phyloP scores from a whole-genome alignment of 2,797 vertebrate genomes.

The Spheniscus humboldti region DNA sequence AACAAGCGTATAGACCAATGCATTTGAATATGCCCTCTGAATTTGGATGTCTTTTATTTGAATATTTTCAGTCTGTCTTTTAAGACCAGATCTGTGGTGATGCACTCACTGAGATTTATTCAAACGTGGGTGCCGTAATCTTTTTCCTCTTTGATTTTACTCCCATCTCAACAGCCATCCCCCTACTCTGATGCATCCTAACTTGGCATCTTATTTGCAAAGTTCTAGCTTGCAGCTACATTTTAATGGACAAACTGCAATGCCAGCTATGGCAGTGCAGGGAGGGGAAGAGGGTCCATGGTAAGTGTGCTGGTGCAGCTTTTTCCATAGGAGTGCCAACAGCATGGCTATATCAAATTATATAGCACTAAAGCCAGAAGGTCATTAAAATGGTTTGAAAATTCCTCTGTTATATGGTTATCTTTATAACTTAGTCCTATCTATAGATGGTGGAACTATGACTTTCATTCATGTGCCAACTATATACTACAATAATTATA shows the following conservation, averaged over 20 bases:
- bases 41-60: background rate
- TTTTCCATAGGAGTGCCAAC: background rate
- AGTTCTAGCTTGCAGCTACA: background rate
- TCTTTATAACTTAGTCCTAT: constrained; percentile 12
- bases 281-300: background rate
- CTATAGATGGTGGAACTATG: background rate
- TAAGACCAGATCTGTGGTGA: background rate
- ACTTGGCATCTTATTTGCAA: background rate
- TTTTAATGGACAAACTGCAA: background rate
- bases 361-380: background rate
- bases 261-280: background rate
- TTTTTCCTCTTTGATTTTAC: background rate
- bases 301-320: background rate
- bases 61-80: background rate
- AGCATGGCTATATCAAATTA: background rate
- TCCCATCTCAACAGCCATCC: background rate
- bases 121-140: fast-evolving
- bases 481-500: background rate
- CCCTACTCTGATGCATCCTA: background rate
- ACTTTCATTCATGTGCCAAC: constrained; percentile 25
- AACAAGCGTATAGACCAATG: background rate
- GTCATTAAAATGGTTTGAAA: constrained; percentile 8
- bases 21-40: background rate
- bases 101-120: background rate
- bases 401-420: background rate